Base-by-base conservation (phyloP, 2,797 vertebrate genomes). In the Sandelia bainsii region DNA sequence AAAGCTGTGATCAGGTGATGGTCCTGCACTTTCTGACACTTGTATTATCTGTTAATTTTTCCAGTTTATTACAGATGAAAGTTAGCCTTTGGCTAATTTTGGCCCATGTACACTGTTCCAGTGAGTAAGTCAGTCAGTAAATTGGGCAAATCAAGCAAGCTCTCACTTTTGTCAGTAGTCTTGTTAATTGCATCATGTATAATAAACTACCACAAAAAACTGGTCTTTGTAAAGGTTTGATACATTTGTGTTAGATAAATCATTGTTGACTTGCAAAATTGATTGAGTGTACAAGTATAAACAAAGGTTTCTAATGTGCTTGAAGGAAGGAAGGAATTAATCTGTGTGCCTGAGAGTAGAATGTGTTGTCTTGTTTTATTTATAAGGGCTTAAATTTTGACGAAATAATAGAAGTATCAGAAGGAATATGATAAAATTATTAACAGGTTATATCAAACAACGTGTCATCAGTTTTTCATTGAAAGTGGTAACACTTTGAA, bases 1-100 rank as follows among this genome's bases (percentile, higher is more conserved):
- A 99, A 96, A 92, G 96, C 95, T 42, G 96, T 98, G 61, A 96
- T 98, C 84, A 96, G 96, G 98, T 98, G 90, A 93, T 93, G 1
- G 10, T 19, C 13, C 20, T 10, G 1, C 2, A 13, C 69, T 11
- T 44, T n/a, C 17, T 56, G 1, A 25, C 20, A 20, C 20, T 52
- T 11, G 32, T 39, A 13, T 48, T 29, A 8, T 27, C 2, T 77
- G 5, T 72, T 17, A 45, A 45, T 65, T 62, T 22, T 10, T 5
- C 19, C 5, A 7, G 1, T 40, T 13, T 34, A 34, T 4, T 34
- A 2, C 10, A 34, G 32, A 34, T 34, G 32, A 3, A 39, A 13
- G 37, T 39, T 39, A 39, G 12, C 34, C 34, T 37, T 11, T 37
- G 34, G 2, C 34, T 37, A 8, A 37, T 37, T 37, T 11, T 37